Percentiles rank a stretch among this genome's conserved stretches.
Conservation (phyloP, 2,113 vertebrate species). For the Platysternon megacephalum region DNA sequence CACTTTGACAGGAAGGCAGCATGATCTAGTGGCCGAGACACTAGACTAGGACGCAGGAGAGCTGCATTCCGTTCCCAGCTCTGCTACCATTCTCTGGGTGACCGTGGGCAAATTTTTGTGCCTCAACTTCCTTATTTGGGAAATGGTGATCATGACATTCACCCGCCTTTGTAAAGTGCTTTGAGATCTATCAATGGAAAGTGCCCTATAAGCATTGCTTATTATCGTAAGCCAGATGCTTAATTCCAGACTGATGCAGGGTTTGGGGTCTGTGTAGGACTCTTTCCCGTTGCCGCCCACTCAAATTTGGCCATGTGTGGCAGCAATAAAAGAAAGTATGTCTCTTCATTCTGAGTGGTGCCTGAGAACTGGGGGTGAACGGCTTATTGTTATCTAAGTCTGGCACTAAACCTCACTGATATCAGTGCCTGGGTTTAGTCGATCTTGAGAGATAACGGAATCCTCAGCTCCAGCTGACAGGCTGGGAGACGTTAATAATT, state of each 20-base stretch:
- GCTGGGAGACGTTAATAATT: slow-evolving; percentile 78
- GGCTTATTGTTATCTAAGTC: neutral
- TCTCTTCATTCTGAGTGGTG: neutral
- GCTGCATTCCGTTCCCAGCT: neutral
- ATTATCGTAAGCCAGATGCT: neutral
- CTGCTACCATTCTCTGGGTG: neutral
- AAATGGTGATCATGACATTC: neutral
- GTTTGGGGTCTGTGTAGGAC: accelerated
- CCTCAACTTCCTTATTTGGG: neutral
- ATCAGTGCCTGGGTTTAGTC: slow-evolving; percentile 12
- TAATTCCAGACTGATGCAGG: neutral
- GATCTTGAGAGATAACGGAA: slow-evolving; percentile 57
- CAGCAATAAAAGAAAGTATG: neutral
- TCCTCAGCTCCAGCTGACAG: slow-evolving; percentile 68
- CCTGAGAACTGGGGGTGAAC: neutral
- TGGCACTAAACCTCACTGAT: neutral
- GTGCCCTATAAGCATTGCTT: accelerated
- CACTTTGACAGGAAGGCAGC: neutral
- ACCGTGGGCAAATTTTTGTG: neutral
- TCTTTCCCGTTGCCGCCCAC: accelerated
- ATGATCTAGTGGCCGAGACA: neutral
- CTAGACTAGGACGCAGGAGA: neutral
- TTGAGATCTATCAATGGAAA: neutral
- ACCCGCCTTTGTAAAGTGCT: accelerated
- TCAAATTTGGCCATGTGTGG: neutral